Base-by-base conservation (phyloP, 2,888 invertebrate species). In the Dynastes maya region DNA sequence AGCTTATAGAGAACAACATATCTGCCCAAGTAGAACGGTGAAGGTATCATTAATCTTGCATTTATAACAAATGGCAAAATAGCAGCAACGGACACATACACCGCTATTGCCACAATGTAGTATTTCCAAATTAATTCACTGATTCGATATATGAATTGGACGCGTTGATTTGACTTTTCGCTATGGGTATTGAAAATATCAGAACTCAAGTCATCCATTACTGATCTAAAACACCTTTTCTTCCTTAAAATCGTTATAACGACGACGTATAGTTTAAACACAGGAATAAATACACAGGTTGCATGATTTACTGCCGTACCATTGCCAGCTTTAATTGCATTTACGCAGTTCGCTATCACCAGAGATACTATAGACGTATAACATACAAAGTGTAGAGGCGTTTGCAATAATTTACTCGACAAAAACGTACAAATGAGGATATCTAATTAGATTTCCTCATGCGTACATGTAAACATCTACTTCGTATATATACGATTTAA, bases 161-260 rank as follows among this genome's bases (percentile, higher is more conserved):
- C 13, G 4, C 68, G 40, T 11, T 67, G 16, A n/a, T 79, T 78
- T 40, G 74, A 64, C 16, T 64, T 40, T 45, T 79, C 67, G 22
- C 53, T 64, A 58, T 72, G 67, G 2, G 45, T 37, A 32, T 77
- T 68, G 40, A 79, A 79, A 9, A 40, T 16, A 40, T 64, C 45
- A 5, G 64, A 45, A 9, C 78, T 29, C 45, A 79, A 40, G 40
- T 58, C 40, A 27, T 79, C 65, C 22, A 79, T 11, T 16, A 79
- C 27, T 0, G 45, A 58, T 2, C 58, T 9, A 32, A 79, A 77
- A 9, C 27, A 11, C n/a, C 1, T 13, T 16, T 13, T 70, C 5
- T 68, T 68, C n/a, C 32, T 22, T 51, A 49, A 27, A 27, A 68
- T 22, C 11, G 68, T 51, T 2, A 51, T 51, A 11, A 68, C 27